Evolutionary conservation across 2,888 invertebrate genomes (phyloP), one percentile per base, ranked within the genome.

Genomic region (Drosophila neonasuta): DNA sequence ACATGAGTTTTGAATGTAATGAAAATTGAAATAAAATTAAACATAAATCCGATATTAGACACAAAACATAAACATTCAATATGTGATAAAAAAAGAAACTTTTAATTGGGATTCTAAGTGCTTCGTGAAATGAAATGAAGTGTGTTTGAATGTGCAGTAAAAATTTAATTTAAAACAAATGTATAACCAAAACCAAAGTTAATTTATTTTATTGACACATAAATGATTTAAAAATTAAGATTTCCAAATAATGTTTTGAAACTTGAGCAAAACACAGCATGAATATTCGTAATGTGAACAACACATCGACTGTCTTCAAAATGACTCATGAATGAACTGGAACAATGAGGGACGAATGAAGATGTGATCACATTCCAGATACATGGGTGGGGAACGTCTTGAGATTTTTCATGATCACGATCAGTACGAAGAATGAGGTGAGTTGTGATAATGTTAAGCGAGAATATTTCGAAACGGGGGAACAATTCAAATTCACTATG

Each of bases 201-300:
- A 59, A 61, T 52, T 20, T 20, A 17, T 45, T 55, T 59, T 55
- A 71, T 24, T 24, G 24, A 77, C 52, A 68, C 66, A 41, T 46
- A 62, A 51, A 11, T n/a, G 10, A 15, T 17, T 50, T 6, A 56
- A 42, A 49, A 44, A 36, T 48, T 5, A 57, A 62, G 48, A 32
- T 41, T 68, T 68, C 45, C 5, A 36, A n/a, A 11, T 62, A 60
- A 48, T 51, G 54, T 46, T 48, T n/a, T 36, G 42, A 66, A 74
- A 78, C 60, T 72, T 74, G 68, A 86, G 87, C 87, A 87, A 88
- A 88, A 88, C 87, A 88, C 87, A 88, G 87, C 82, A 78, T 88
- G 88, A 88, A 85, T 74, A 76, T 72, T 76, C 44, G 30, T 34
- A 55, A 11, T 44, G 24, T 39, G 34, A 42, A 34, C 13, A 60